Evolutionary conservation across 2,888 invertebrate species (phyloP).

Genomic region (Hybos culiciformis): DNA sequence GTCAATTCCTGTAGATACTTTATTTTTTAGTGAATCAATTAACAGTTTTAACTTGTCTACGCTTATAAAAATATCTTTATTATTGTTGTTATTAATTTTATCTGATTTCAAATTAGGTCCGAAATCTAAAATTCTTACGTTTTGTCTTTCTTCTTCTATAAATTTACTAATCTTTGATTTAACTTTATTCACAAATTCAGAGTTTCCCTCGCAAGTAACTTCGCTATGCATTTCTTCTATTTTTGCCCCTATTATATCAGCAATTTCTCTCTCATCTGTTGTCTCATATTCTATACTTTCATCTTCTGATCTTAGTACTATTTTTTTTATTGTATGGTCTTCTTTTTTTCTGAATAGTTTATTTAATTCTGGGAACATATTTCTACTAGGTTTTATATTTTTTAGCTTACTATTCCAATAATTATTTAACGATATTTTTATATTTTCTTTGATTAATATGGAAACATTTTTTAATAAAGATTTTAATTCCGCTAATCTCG

Average conservation of each 20-base stretch:
- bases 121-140: background rate
- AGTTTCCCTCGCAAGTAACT: background rate
- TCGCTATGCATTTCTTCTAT: background rate
- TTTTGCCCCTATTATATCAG: background rate
- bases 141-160: background rate
- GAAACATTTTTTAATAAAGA: background rate
- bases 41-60: no score
- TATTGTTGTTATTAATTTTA: background rate
- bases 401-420: background rate
- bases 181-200: background rate
- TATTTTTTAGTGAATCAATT: no score
- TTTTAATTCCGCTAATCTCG: background rate
- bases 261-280: background rate
- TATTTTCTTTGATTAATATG: background rate
- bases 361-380: background rate
- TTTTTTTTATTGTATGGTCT: background rate
- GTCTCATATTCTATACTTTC: background rate
- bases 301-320: background rate
- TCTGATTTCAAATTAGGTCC: background rate
- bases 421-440: background rate
- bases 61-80: background rate
- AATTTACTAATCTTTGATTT: background rate
- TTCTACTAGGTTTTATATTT: background rate
- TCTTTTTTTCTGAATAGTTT: slow-evolving; percentile 1
- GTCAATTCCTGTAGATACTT: background rate